Evolutionary conservation across 2,797 vertebrate species (phyloP).

Genomic region (Pantherophis alleghaniensis): DNA sequence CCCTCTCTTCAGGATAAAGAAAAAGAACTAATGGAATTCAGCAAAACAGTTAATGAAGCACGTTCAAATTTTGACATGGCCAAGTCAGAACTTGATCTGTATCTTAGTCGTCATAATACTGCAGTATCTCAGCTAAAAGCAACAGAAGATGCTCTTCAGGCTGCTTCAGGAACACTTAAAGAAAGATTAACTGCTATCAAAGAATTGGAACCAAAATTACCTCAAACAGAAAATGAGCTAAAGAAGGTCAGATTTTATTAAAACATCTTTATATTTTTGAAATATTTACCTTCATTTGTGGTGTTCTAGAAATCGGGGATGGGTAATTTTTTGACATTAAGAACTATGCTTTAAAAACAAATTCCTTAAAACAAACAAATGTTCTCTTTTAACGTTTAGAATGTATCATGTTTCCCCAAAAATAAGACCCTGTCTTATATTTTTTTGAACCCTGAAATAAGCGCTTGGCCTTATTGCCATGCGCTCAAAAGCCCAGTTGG

Average conservation of each 20-base stretch:
- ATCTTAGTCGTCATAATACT: slow-evolving; percentile 86
- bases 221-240: slow-evolving; percentile 78
- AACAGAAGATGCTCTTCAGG: slow-evolving; percentile 79
- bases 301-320: background rate
- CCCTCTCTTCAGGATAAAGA: slow-evolving; percentile 78
- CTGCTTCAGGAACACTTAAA: slow-evolving; percentile 78
- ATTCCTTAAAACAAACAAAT: background rate
- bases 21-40: slow-evolving; percentile 88
- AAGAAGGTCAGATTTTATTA: slow-evolving; percentile 77
- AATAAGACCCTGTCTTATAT: too few species aligned
- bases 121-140: slow-evolving; percentile 84
- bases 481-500: too few species aligned
- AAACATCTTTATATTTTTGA: background rate
- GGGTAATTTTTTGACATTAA: background rate
- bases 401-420: background rate
- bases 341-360: background rate
- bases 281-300: background rate
- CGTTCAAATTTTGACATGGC: slow-evolving; percentile 88
- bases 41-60: slow-evolving; percentile 86
- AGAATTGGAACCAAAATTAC: slow-evolving; percentile 80
- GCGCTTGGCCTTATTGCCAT: too few species aligned
- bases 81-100: slow-evolving; percentile 91
- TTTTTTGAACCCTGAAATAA: too few species aligned
- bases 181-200: slow-evolving; percentile 83
- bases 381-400: background rate